A percentile compares a stretch with the other conserved stretches of the same genome.
phyloP scores from a whole-genome alignment of 2,888 invertebrate species.

The Plemyria rubiginata region DNA sequence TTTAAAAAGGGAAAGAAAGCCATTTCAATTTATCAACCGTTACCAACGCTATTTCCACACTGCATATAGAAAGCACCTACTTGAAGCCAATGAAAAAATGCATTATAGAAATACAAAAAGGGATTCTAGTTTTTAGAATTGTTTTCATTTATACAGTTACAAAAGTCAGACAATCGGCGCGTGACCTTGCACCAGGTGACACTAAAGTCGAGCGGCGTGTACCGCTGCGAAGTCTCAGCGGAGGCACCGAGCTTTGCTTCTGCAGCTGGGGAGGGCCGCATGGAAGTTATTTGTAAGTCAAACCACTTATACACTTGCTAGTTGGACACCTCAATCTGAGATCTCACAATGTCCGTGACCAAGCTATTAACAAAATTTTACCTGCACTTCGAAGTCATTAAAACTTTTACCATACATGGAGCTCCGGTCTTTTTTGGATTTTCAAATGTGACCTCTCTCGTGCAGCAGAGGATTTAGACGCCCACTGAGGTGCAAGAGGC shows the following conservation, averaged over 20 bases:
- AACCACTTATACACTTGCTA: neutral
- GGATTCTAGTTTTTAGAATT: neutral
- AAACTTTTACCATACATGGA: too few species aligned
- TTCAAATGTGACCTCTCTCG: too few species aligned
- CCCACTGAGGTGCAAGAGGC: too few species aligned
- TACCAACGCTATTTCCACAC: too few species aligned
- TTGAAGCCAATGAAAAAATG: too few species aligned
- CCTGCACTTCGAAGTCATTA: too few species aligned
- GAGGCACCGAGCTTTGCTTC: slow-evolving; percentile 92
- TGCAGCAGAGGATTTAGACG: too few species aligned
- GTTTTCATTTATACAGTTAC: slow-evolving; percentile 74
- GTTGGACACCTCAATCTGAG: neutral
- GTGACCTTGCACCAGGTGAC: slow-evolving; percentile 88
- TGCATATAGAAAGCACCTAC: too few species aligned
- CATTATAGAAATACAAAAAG: too few species aligned
- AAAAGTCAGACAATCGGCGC: slow-evolving; percentile 88
- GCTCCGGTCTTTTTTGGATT: too few species aligned
- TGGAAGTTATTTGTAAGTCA: slow-evolving; percentile 93
- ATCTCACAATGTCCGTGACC: neutral
- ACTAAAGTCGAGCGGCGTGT: slow-evolving; percentile 89
- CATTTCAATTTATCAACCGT: neutral
- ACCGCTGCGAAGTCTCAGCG: slow-evolving; percentile 91
- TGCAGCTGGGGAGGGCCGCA: slow-evolving; percentile 89
- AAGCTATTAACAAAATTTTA: neutral
- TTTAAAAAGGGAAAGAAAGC: neutral